These are phyloP conservation scores for Elanus axillaris DNA, from an alignment of 2,113 vertebrate genomes.

Conservation along the genomic window DNA sequence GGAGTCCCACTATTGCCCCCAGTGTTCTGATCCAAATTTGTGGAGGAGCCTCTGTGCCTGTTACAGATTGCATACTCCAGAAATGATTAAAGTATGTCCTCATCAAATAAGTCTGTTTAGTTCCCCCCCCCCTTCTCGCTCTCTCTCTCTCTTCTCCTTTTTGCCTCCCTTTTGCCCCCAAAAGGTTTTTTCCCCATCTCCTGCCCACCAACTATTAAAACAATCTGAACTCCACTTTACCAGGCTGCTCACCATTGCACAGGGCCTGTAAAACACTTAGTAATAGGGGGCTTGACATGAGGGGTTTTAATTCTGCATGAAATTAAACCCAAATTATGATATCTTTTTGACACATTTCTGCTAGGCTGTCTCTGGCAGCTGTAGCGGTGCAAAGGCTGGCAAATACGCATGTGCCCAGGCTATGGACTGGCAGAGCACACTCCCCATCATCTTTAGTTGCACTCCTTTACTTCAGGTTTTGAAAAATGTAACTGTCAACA, in stretches of 20 bases:
- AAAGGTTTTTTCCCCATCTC: neutral
- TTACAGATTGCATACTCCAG: neutral
- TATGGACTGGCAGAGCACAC: neutral
- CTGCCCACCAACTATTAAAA: neutral
- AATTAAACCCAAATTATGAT: neutral
- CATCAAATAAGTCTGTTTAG: neutral
- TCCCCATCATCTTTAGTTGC: neutral
- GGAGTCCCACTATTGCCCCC: neutral
- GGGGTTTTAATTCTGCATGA: neutral
- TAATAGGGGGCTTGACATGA: fast-evolving
- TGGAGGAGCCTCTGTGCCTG: neutral
- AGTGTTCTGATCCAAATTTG: neutral
- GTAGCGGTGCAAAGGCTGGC: fast-evolving
- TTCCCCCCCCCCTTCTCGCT: fast-evolving
- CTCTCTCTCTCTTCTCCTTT: neutral
- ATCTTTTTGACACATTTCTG: neutral
- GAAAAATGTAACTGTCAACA: neutral
- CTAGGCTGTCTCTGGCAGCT: neutral
- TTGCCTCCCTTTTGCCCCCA: neutral
- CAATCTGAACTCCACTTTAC: neutral
- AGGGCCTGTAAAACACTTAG: neutral
- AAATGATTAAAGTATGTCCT: neutral
- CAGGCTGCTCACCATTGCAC: neutral
- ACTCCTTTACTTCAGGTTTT: neutral
- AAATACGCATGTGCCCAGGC: fast-evolving